Percentiles rank a stretch among this genome's conserved stretches.
Evolutionary conservation across 2,888 invertebrate genomes (phyloP).

Genomic region (Aradus depressus): DNA sequence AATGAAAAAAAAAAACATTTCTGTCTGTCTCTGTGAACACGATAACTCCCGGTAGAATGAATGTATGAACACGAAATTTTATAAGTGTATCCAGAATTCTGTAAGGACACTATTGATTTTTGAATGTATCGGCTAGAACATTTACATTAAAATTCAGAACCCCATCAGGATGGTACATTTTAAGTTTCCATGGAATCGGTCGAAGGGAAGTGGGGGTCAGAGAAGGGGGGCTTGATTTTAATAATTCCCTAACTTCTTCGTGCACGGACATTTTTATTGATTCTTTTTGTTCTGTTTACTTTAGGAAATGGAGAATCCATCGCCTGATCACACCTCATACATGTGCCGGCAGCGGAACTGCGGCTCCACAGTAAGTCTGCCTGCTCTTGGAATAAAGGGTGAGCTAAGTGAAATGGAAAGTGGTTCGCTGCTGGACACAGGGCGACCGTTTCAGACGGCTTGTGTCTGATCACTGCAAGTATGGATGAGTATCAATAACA

Average conservation of each 20-base stretch:
- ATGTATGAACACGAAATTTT: too few species aligned
- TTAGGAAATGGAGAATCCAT: constrained; percentile 54
- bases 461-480: too few species aligned
- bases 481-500: too few species aligned
- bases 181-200: constrained; percentile 4
- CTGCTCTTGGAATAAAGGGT: constrained; percentile 26
- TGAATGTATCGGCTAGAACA: background rate
- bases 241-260: too few species aligned
- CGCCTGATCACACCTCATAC: constrained; percentile 69
- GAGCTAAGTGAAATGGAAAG: constrained; percentile 43
- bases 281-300: constrained; percentile 2
- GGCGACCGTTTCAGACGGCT: constrained; percentile 26
- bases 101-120: too few species aligned
- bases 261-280: background rate
- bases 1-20: too few species aligned
- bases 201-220: too few species aligned
- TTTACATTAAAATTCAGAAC: background rate
- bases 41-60: too few species aligned
- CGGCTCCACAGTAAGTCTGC: constrained; percentile 20
- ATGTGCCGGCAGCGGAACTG: constrained; percentile 63
- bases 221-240: too few species aligned
- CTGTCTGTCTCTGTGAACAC: too few species aligned
- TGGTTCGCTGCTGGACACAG: constrained; percentile 37
- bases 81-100: too few species aligned
- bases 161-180: background rate